Base-by-base conservation (phyloP, 2,888 invertebrate species). In the Pogonocherus hispidulus region DNA sequence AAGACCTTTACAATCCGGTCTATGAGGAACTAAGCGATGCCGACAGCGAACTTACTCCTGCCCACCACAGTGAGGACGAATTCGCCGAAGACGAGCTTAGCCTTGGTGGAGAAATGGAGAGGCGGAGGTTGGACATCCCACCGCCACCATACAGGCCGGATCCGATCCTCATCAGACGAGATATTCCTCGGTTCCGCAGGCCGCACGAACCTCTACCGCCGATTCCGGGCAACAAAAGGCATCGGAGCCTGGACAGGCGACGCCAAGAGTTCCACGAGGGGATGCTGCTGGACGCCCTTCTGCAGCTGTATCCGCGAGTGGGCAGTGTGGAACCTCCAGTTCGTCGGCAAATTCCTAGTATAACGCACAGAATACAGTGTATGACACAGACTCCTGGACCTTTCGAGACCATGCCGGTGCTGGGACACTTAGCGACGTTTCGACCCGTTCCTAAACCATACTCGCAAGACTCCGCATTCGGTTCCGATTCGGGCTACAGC, bases 401-500 rank as follows among this genome's bases (percentile, higher is more conserved):
- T 0, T 92, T 92, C 76, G 91, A 92, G 60, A 91, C 91, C 8
- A 91, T 92, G 84, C 92, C 92, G 22, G 92, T 92, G 19, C 87
- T 92, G 20, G 87, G 88, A 35, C 91, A 91, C 71, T 80, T 90
- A 60, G 89, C 89, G 55, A 89, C 88, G 52, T 91, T 87, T 81
- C 89, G 89, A 87, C 88, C 88, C 82, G 89, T 88, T 37, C 89
- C 89, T 1, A 90, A 90, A 79, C 90, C 90, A 44, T 91, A 91
- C 62, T 90, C 91, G 71, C 90, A 91, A 74, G 92, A 93, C 79
- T 93, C 93, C 3, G 93, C 93, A 3, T 92, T 94, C 75, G 94
- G 94, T 27, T 94, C 94, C 6, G 94, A 94, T 85, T 94, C 94
- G 51, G 94, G 94, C 8, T 94, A 94, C 85, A 94, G 94, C 84